Evolutionary conservation across 2,888 invertebrate species (phyloP), one percentile per base, ranked within the genome.

Genomic region (Galerucella pusilla): DNA sequence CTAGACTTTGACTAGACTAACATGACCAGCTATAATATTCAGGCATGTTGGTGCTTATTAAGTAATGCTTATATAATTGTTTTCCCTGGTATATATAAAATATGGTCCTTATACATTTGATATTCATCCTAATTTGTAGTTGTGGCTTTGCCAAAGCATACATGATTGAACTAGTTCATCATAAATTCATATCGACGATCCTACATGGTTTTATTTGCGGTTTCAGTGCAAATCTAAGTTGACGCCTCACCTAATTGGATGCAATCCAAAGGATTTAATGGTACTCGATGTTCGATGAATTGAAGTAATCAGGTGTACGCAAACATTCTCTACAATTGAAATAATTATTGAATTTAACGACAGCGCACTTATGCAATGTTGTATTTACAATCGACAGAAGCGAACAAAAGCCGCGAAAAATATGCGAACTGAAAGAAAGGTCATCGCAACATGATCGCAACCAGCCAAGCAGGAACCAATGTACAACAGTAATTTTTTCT

Each of bases 161-260:
- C 74, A 74, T 61, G 69, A 69, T 66, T 59, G 69, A 77, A 77
- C 75, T 65, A 74, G 71, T 75, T 70, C 71, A 77, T 77, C 75
- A 77, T 70, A 69, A 75, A 78, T 78, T 76, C 78, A 75, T 68
- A 49, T 64, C 73, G 68, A 74, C 66, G 65, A 76, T 68, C 61
- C 59, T 64, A 71, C 52, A 75, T 66, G 78, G 78, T 76, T 76
- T 73, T 76, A 73, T 75, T 66, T 76, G 78, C 68, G 76, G 75
- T 70, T 71, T 63, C 68, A 71, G 71, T 76, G 76, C 72, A 60
- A 76, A 78, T 75, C 71, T 76, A 75, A 78, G 78, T 78, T 76
- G 71, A 65, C 76, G 78, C 78, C 76, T 69, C 59, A 70, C 74
- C 77, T 77, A 72, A 75, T 75, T 77, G 72, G 73, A 71, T 59